Percentiles rank a stretch among this genome's conserved stretches.
Conservation (phyloP, 2,113 vertebrate genomes). For the Tragelaphus imberbis region DNA sequence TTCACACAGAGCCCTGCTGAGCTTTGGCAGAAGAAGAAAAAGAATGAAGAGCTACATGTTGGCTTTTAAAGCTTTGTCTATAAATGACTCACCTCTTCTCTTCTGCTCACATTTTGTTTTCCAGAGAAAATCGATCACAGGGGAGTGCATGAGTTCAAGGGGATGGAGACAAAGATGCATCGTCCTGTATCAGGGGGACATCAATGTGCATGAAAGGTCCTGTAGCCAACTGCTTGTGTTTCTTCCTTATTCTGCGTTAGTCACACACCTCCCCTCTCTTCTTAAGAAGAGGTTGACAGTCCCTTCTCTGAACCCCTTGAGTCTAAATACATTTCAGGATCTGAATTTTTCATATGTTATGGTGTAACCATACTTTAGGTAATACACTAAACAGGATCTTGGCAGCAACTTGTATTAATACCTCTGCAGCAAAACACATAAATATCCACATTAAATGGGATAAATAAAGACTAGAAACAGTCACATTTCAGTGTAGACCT, state of each 20-base stretch:
- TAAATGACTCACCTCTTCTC: background rate
- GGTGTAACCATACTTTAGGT: background rate
- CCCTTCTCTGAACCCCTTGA: background rate
- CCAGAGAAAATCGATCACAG: background rate
- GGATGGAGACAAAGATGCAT: background rate
- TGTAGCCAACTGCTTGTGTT: rapidly evolving
- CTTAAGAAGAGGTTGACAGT: background rate
- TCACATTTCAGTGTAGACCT: background rate
- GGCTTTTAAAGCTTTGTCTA: background rate
- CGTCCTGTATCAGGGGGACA: background rate
- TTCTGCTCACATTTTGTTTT: conserved; percentile 10
- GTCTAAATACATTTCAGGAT: background rate
- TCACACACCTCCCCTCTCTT: background rate
- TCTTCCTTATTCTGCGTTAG: background rate
- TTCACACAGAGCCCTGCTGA: background rate
- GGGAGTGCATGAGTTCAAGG: background rate
- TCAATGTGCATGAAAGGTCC: background rate
- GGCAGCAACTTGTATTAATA: background rate
- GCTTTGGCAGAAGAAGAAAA: background rate
- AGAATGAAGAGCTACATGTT: background rate
- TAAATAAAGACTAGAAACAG: background rate
- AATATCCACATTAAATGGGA: background rate
- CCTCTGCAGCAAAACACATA: background rate
- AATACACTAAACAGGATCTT: background rate
- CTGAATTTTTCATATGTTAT: background rate